A percentile compares a stretch with the other conserved stretches of the same genome.
Evolutionary conservation across 2,113 vertebrate species (phyloP).

Genomic region (Sporophila hypoxantha): DNA sequence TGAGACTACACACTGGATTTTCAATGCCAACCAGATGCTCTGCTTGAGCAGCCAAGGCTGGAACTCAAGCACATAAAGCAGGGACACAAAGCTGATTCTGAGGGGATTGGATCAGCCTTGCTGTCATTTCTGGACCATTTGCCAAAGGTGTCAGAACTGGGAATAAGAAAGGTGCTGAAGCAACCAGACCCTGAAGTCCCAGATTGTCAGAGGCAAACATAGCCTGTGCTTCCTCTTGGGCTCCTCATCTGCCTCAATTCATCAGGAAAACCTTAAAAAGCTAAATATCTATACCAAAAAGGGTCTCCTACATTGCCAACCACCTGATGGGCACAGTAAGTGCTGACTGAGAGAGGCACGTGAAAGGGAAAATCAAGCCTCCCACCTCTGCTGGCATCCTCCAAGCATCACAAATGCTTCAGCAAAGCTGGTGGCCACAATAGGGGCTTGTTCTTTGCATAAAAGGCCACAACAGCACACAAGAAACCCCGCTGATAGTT

Average conservation of each 20-base stretch:
- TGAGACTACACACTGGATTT: not conserved
- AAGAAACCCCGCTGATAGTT: conserved; percentile 28
- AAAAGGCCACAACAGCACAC: conserved; percentile 7
- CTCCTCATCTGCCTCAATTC: not conserved
- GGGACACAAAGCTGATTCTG: not conserved
- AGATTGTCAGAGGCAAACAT: rapidly evolving
- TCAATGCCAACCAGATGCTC: rapidly evolving
- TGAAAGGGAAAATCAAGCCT: not conserved
- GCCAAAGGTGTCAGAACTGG: not conserved
- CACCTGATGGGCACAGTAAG: not conserved
- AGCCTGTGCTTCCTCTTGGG: not conserved
- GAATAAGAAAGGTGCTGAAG: rapidly evolving
- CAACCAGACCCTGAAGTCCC: not conserved
- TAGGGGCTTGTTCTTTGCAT: conserved; percentile 6
- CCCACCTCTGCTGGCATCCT: not conserved
- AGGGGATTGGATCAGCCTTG: not conserved
- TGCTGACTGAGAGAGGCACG: rapidly evolving
- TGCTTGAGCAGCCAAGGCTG: not conserved
- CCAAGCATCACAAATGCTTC: not conserved
- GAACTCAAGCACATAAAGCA: not conserved
- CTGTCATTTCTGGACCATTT: not conserved
- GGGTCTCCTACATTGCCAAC: not conserved
- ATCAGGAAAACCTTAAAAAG: not conserved
- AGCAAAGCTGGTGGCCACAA: not conserved
- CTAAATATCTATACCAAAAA: not conserved